Conservation (phyloP, 2,888 invertebrate species). For the Molorchus minor region DNA sequence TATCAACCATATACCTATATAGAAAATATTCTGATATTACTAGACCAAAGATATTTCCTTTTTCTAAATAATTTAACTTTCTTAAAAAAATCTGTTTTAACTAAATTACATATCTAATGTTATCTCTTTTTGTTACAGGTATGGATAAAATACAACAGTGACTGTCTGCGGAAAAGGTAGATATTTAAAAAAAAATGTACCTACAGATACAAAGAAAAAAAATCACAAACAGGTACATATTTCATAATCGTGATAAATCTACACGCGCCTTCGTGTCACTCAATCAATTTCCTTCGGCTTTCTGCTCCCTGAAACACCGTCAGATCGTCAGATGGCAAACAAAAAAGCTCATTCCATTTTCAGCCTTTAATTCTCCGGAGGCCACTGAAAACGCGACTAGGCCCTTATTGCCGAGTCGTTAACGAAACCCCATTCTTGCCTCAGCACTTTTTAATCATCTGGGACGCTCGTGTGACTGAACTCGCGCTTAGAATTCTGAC, state of each 20-base stretch:
- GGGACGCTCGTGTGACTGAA: constrained; percentile 4
- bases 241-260: too few relatives aligned
- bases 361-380: constrained; percentile 10
- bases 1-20: too few relatives aligned
- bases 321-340: not conserved
- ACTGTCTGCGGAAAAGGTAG: not conserved
- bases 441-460: constrained; percentile 8
- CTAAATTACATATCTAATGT: not conserved
- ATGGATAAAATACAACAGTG: not conserved
- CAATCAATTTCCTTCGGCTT: too few relatives aligned
- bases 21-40: too few relatives aligned
- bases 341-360: constrained; percentile 1
- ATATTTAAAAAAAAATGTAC: too few relatives aligned
- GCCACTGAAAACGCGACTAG: constrained; percentile 8
- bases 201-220: too few relatives aligned
- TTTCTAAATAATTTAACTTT: too few relatives aligned
- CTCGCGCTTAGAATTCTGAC: constrained; percentile 14
- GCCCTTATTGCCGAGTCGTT: constrained; percentile 6
- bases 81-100: too few relatives aligned
- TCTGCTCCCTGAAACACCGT: too few relatives aligned
- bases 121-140: not conserved
- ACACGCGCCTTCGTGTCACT: too few relatives aligned
- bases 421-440: constrained; percentile 11
- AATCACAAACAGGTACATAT: too few relatives aligned
- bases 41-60: too few relatives aligned